These are phyloP conservation scores for Dinocampus coccinellae DNA, from an alignment of 2,888 invertebrate species.

Conservation along the genomic window DNA sequence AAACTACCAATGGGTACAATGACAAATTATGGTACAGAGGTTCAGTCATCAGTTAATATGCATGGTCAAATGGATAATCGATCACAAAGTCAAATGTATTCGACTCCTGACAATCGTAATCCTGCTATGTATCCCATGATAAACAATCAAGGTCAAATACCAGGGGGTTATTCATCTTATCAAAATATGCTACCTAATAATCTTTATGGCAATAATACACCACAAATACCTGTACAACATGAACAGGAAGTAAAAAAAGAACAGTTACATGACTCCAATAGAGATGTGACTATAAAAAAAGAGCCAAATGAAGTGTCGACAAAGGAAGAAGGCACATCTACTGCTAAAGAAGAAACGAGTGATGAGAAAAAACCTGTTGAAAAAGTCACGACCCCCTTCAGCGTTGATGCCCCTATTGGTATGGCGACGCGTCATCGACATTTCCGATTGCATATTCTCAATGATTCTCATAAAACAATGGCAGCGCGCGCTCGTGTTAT, in stretches of 20 bases:
- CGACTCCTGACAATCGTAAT: slow-evolving; percentile 51
- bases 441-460: slow-evolving; percentile 90
- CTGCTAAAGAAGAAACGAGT: slow-evolving; percentile 47
- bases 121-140: slow-evolving; percentile 50
- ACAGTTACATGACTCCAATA: slow-evolving; percentile 18
- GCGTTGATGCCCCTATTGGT: slow-evolving; percentile 61
- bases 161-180: slow-evolving; percentile 52
- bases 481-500: slow-evolving; percentile 89
- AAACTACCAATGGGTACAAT: slow-evolving; percentile 44
- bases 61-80: slow-evolving; percentile 50
- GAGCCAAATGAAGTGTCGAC: slow-evolving; percentile 50
- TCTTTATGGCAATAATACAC: slow-evolving; percentile 36
- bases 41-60: slow-evolving; percentile 43
- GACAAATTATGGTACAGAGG: slow-evolving; percentile 51
- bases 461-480: slow-evolving; percentile 94
- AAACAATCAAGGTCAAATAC: slow-evolving; percentile 48
- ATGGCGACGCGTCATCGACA: slow-evolving; percentile 76
- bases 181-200: slow-evolving; percentile 38
- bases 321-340: slow-evolving; percentile 50
- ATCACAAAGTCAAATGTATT: slow-evolving; percentile 47
- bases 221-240: slow-evolving; percentile 37
- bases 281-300: slow-evolving; percentile 55
- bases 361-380: slow-evolving; percentile 56
- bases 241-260: slow-evolving; percentile 31
- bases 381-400: slow-evolving; percentile 60